Conservation (phyloP, 2,888 invertebrate species). For the Orgyia antiqua region DNA sequence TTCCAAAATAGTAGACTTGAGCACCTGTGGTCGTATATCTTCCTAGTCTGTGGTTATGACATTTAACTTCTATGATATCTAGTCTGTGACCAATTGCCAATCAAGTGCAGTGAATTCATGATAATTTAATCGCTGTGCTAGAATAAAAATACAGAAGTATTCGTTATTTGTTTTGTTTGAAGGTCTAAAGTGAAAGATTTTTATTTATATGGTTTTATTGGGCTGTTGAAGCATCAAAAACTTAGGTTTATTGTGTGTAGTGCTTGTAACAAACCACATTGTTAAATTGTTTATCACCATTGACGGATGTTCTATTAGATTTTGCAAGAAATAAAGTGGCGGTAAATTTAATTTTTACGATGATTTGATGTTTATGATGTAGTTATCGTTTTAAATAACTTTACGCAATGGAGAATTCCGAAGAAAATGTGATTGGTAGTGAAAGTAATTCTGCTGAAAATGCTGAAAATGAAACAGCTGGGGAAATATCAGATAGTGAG, state of each 20-base stretch:
- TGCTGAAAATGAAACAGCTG: constrained; percentile 44
- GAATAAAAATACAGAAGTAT: too few species aligned
- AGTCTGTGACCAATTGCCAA: too few species aligned
- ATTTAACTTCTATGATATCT: too few species aligned
- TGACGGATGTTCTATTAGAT: constrained; percentile 75
- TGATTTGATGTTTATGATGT: constrained; percentile 45
- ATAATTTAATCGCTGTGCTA: too few species aligned
- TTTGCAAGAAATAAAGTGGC: constrained; percentile 69
- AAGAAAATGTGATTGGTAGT: constrained; percentile 37
- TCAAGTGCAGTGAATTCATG: too few species aligned
- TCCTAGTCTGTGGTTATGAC: too few species aligned
- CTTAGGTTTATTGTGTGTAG: too few species aligned
- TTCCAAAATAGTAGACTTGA: too few species aligned
- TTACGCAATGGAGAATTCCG: constrained; percentile 62
- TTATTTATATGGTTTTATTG: too few species aligned
- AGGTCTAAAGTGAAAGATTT: constrained; percentile 26
- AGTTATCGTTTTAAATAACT: constrained; percentile 24
- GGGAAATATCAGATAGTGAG: constrained; percentile 53
- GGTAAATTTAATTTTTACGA: constrained; percentile 67
- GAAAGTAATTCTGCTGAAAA: constrained; percentile 35
- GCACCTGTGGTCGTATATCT: too few species aligned
- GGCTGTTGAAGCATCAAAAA: too few species aligned
- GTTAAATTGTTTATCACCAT: constrained; percentile 73
- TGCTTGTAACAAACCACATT: constrained; percentile 60
- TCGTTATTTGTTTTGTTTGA: too few species aligned